A percentile compares a stretch with the other conserved stretches of the same genome.
phyloP scores from a whole-genome alignment of 2,113 vertebrate genomes.

The Tauraco erythrolophus region DNA sequence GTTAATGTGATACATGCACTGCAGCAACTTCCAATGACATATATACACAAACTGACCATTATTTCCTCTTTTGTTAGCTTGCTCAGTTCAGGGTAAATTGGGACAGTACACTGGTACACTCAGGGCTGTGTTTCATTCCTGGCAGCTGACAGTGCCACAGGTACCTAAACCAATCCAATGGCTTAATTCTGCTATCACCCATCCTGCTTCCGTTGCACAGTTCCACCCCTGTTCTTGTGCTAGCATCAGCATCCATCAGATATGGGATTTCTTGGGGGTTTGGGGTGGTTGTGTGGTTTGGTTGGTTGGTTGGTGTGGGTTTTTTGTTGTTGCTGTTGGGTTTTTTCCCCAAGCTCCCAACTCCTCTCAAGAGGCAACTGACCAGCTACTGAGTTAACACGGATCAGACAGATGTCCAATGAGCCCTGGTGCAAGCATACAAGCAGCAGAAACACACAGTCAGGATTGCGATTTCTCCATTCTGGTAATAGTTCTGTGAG shows the following conservation, averaged over 20 bases:
- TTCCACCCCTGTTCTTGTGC: not conserved
- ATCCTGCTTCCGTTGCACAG: not conserved
- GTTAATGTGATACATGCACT: not conserved
- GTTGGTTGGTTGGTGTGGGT: no score
- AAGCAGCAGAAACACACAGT: not conserved
- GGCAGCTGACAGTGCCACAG: not conserved
- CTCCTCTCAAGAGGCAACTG: not conserved
- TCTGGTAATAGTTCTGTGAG: not conserved
- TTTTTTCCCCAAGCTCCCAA: not conserved
- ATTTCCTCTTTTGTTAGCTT: not conserved
- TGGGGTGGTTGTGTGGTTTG: not conserved
- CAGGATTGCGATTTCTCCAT: not conserved
- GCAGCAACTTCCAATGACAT: not conserved
- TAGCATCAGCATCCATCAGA: not conserved
- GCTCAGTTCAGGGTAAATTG: not conserved
- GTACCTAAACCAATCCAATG: not conserved
- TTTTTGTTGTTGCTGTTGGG: no score
- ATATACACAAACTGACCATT: not conserved
- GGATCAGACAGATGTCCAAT: not conserved
- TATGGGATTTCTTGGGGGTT: no score
- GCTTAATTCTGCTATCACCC: not conserved
- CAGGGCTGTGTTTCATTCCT: not conserved
- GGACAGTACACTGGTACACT: fast-evolving
- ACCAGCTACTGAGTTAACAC: not conserved
- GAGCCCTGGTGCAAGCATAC: not conserved